phyloP scores from a whole-genome alignment of 2,888 invertebrate genomes.

The Amphimallon solstitiale region DNA sequence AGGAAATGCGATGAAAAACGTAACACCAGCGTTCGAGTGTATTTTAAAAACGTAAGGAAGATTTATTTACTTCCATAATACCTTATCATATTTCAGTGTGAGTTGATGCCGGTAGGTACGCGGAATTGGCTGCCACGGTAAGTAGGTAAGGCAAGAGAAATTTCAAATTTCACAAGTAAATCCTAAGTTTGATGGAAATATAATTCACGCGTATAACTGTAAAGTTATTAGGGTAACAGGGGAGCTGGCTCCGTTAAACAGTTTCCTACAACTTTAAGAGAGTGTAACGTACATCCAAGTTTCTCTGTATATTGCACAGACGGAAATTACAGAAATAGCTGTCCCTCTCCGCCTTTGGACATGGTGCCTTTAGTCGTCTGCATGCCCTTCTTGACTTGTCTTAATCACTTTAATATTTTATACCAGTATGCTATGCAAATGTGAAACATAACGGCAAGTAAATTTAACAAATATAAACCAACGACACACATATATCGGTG shows the following conservation, averaged over 20 bases:
- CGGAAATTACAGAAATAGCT: conserved; percentile 45
- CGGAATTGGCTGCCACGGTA: conserved; percentile 13
- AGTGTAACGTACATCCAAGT: conserved; percentile 37
- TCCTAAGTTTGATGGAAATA: conserved; percentile 53
- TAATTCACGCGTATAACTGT: conserved; percentile 52
- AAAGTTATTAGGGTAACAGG: conserved; percentile 49
- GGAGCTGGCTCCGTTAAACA: conserved; percentile 41
- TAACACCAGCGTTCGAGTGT: background rate
- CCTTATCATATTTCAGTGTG: conserved; percentile 46
- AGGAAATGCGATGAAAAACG: background rate
- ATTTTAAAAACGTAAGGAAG: conserved; percentile 23
- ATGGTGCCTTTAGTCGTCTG: background rate
- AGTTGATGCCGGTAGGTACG: conserved; percentile 2
- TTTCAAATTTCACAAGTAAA: conserved; percentile 48
- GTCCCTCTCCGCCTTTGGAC: conserved; percentile 1
- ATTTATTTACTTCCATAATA: conserved; percentile 35
- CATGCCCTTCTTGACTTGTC: background rate
- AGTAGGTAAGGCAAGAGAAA: conserved; percentile 28
- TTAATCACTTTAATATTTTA: conserved; percentile 1
- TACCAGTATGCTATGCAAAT: background rate
- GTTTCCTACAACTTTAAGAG: conserved; percentile 48
- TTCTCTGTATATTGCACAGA: conserved; percentile 40
- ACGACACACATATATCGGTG: no score
- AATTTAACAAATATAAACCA: background rate
- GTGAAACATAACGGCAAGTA: background rate